Evolutionary conservation across 2,888 invertebrate species (phyloP), one percentile per base, ranked within the genome.

Genomic region (Synanthedon vespiformis): DNA sequence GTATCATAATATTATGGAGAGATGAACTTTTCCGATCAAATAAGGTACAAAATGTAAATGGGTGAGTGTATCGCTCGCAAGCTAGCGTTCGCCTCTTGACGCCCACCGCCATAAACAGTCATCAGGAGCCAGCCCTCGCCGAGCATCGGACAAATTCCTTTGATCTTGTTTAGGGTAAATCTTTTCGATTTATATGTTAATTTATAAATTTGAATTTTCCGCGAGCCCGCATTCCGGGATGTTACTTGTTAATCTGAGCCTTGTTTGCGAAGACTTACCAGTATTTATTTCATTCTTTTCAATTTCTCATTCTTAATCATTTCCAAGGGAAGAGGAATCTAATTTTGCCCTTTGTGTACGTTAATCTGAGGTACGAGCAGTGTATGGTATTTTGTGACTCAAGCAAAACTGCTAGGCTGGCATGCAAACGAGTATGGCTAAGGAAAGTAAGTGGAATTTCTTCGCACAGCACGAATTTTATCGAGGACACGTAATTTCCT

Each of bases 111-210:
- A 75, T 82, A 80, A 83, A 80, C 77, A 80, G 77, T 81, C 79
- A 81, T 81, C 78, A 79, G 71, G 58, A 61, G 63, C 65, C 64
- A 62, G 67, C 65, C 65, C 53, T 67, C 68, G 68, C 71, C 64
- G 63, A 70, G 70, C 77, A 75, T 76, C 71, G 77, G 77, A 80
- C 80, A 81, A 81, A 82, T 82, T 81, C 80, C 76, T 80, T 83
- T 84, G 83, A 83, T 83, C 83, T 80, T 82, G 79, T 83, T 82
- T 80, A 77, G 80, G 80, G 80, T 76, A 83, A 84, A 82, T 82
- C 81, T 83, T 80, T 85, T 85, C 85, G 81, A 85, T 85, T 83
- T 84, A 84, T 82, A 85, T 85, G 85, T 81, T 81, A 85, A 85
- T 85, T 82, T 80, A 69, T 68, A 74, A 80, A 81, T 84, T 83